Evolutionary conservation across 2,113 vertebrate species (phyloP).

Genomic region (Coryphaenoides rupestris): DNA sequence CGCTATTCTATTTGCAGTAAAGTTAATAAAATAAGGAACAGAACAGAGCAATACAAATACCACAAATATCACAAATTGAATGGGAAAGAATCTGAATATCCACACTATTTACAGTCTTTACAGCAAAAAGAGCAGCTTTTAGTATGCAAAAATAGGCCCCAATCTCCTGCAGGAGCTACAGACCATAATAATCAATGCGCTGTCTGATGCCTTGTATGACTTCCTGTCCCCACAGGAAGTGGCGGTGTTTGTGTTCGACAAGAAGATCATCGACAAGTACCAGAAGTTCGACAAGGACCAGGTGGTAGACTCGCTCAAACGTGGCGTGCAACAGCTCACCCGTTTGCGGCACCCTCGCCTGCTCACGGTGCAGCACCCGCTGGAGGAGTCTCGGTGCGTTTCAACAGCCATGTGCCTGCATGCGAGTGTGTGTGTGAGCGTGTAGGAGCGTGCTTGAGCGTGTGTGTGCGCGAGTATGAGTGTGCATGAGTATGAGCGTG

Average conservation of each 20-base stretch:
- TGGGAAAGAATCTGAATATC: too few species aligned
- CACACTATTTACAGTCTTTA: too few species aligned
- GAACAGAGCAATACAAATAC: too few species aligned
- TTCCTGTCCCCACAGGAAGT: conserved; percentile 83
- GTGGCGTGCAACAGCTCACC: conserved; percentile 93
- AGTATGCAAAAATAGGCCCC: too few species aligned
- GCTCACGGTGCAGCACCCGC: conserved; percentile 95
- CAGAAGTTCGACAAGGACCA: conserved; percentile 99
- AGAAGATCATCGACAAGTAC: conserved; percentile 92
- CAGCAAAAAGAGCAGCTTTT: too few species aligned
- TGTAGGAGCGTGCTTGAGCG: neutral
- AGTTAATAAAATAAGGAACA: too few species aligned
- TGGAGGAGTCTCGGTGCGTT: conserved; percentile 93
- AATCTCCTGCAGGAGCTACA: too few species aligned
- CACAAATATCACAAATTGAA: too few species aligned
- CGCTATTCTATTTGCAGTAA: too few species aligned
- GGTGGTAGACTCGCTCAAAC: conserved; percentile 90
- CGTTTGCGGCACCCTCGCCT: conserved; percentile 92
- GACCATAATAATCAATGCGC: neutral
- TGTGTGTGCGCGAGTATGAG: too few species aligned
- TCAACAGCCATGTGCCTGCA: neutral
- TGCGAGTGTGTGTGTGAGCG: neutral
- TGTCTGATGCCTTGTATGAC: neutral
- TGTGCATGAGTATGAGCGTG: too few species aligned
- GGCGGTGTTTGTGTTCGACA: conserved; percentile 98